Percentiles rank a stretch among this genome's conserved stretches.
Conservation (phyloP, 2,113 vertebrate species). For the Ptyas mucosa region DNA sequence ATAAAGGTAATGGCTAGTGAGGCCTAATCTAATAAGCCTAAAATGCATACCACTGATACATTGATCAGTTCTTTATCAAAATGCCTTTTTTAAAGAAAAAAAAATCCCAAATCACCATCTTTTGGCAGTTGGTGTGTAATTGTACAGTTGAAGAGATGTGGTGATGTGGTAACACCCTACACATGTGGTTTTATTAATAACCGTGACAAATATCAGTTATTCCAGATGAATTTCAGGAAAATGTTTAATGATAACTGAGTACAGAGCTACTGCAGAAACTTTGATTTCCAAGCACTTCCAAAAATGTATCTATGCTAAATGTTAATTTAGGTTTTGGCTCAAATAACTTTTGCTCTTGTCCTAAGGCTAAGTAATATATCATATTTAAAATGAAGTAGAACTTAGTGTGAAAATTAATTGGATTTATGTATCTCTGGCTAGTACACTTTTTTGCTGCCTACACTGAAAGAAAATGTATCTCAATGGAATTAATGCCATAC, state of each 20-base stretch:
- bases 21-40: not conserved
- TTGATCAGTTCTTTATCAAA: not conserved
- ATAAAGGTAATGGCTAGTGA: not conserved
- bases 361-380: not conserved
- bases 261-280: not conserved
- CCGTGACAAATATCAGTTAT: not conserved
- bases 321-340: not conserved
- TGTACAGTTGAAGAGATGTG: not conserved
- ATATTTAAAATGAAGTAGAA: constrained; percentile 5
- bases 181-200: not conserved
- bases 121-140: not conserved
- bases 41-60: not conserved
- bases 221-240: not conserved
- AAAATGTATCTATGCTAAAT: constrained; percentile 4
- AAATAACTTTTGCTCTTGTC: not conserved
- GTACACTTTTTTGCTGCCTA: constrained; percentile 12
- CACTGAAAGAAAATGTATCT: constrained; percentile 6
- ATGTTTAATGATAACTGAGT: not conserved
- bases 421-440: not conserved
- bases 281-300: not conserved
- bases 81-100: not conserved
- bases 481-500: constrained; percentile 26
- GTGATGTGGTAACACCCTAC: not conserved
- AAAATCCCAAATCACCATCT: not conserved
- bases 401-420: not conserved